Conservation (phyloP, 2,888 invertebrate genomes). For the Venustoraphidia nigricollis region DNA sequence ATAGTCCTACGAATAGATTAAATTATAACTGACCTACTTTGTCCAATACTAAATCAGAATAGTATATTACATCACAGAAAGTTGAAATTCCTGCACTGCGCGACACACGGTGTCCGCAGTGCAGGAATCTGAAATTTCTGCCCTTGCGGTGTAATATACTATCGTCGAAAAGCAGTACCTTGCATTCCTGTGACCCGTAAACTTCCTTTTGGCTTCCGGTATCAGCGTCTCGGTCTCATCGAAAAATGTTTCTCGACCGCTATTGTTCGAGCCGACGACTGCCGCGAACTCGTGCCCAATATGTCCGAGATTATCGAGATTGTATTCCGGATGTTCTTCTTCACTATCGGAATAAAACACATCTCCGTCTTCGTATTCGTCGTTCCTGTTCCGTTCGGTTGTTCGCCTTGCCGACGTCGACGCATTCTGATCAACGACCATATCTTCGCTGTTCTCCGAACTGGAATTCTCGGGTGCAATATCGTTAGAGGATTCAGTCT, state of each 20-base stretch:
- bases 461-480: neutral
- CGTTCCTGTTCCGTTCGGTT: slow-evolving; percentile 7
- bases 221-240: slow-evolving; percentile 7
- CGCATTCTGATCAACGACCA: neutral
- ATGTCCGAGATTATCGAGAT: slow-evolving; percentile 14
- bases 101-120: too few relatives aligned
- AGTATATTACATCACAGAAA: too few relatives aligned
- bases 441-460: neutral
- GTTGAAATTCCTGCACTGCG: too few relatives aligned
- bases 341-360: neutral
- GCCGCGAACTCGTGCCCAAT: slow-evolving; percentile 1
- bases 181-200: slow-evolving; percentile 66
- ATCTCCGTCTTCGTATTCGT: slow-evolving; percentile 12
- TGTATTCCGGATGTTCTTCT: slow-evolving; percentile 9
- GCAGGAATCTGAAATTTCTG: too few relatives aligned
- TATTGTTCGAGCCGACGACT: slow-evolving; percentile 14
- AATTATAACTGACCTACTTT: neutral
- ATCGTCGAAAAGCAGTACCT: slow-evolving; percentile 27
- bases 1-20: slow-evolving; percentile 40
- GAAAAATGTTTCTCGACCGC: slow-evolving; percentile 15
- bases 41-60: neutral
- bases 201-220: slow-evolving; percentile 46
- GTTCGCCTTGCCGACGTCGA: neutral
- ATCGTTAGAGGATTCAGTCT: too few relatives aligned
- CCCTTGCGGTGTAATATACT: too few relatives aligned